Base-by-base conservation (phyloP, 2,888 invertebrate genomes). In the Cephus sareptanus region DNA sequence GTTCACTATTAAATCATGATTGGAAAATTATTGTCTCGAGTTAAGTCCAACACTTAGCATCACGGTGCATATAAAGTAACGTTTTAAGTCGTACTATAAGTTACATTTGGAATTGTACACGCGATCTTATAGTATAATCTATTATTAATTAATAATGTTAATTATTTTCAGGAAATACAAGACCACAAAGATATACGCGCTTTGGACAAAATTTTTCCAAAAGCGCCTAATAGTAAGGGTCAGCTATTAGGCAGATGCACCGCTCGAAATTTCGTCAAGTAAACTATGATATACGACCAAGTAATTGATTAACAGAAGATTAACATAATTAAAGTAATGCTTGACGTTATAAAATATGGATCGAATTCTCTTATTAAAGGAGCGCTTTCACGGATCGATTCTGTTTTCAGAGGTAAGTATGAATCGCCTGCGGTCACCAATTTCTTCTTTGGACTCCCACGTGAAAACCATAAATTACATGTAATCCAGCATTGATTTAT, bases 401-500 rank as follows among this genome's bases (percentile, higher is more conserved):
- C 1, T 3, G 79, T 82, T 23, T 56, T 56, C 56, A 56, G 56
- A 56, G 23, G 23, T 23, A 56, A 23, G 56, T 31, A 37, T n/a
- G 23, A 75, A 68, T 71, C n/a, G 40, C 23, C 69, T 40, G 74
- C 15, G 3, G 34, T 34, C 33, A 15, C 34, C 74, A 69, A n/a
- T 11, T 31, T 69, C 69, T 75, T 75, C 74, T 68, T 74, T 11
- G 69, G 71, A 37, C 74, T 37, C 37, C 77, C 69, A 77, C 71
- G 70, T 79, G 74, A 40, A 37, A 76, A 69, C 79, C 79, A 82
- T 82, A 82, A 82, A 82, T 81, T 77, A 78, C 79, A 78, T 77
- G 78, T 78, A 82, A 78, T 81, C 75, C 75, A 76, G 78, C 79
- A 83, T 83, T 83, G 83, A 84, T 84, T 82, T 84, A 84, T 83